Conservation (phyloP, 2,113 vertebrate species). For the Mesocricetus auratus region DNA sequence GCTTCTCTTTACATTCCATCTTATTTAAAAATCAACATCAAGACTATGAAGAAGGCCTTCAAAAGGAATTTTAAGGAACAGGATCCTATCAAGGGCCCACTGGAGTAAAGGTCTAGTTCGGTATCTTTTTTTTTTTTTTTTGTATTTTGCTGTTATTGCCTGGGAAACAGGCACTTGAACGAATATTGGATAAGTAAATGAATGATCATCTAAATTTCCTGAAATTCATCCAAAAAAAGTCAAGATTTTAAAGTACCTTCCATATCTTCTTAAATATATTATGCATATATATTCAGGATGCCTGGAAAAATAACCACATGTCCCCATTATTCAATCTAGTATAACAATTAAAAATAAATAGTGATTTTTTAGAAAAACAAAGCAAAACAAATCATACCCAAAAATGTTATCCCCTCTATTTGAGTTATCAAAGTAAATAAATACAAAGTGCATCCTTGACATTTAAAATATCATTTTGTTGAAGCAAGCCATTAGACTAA, state of each 20-base stretch:
- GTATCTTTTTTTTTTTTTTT: not conserved
- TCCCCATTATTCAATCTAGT: constrained; percentile 26
- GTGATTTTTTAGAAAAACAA: constrained; percentile 50
- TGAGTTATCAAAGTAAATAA: constrained; percentile 48
- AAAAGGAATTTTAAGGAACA: constrained; percentile 17
- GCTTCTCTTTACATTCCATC: too few relatives aligned
- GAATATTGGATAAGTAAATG: constrained; percentile 23
- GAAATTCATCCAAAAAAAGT: constrained; percentile 36
- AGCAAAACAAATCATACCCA: not conserved
- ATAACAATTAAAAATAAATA: constrained; percentile 11
- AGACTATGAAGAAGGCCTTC: constrained; percentile 13
- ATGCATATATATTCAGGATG: constrained; percentile 52
- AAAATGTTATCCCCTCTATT: not conserved
- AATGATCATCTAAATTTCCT: not conserved
- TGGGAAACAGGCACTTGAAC: not conserved
- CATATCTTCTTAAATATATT: not conserved
- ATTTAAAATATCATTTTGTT: constrained; percentile 47
- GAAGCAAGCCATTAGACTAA: constrained; percentile 29
- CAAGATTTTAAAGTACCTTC: constrained; percentile 30
- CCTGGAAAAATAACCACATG: constrained; percentile 43
- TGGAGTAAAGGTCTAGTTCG: constrained; percentile 26
- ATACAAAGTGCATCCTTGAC: not conserved
- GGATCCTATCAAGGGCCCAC: not conserved
- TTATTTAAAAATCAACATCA: constrained; percentile 35
- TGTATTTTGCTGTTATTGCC: not conserved